Base-by-base conservation (phyloP, 2,113 vertebrate genomes). In the pig (Sus scrofa) region DNA sequence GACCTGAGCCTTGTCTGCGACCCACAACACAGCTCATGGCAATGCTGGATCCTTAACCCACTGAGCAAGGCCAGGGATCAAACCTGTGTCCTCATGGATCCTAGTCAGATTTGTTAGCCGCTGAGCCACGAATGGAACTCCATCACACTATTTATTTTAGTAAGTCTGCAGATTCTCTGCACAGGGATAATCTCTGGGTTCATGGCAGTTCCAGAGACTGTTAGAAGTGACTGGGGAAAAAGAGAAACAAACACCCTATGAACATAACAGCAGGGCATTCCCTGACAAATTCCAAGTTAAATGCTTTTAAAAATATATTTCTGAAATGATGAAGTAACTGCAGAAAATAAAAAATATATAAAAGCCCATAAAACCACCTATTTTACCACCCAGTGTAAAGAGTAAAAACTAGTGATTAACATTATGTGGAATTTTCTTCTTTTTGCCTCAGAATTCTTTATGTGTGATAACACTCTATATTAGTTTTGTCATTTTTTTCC, bases 221-320 rank as follows among this genome's bases (percentile, higher is more conserved):
- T 50, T 89, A 90, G 87, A 39, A 85, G 50, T 56, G 75, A 75
- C 67, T 75, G 74, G 94, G 54, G 75, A 87, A 60, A 96, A 54
- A 44, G 75, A 94, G 92, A 96, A 98, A 67, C 92, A 95, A 97
- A 91, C 75, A 93, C 20, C 13, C 44, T 4, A 0, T 22, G 50
- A 63, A 20, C 67, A 8, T 39, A 87, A 71, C 20, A 39, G 39
- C 71, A 62, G 78, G 89, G 24, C 44, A 60, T 86, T 62, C 71
- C 67, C 79, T 75, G 71, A 65, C 50, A 88, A 77, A 90, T 77
- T 44, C 86, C 44, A 63, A 87, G 52, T 71, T 84, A 54, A 73
- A 71, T 52, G 70, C 75, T 90, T 89, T 86, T 34, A 44, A 68
- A 95, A 89, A 62, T 94, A 30, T 18, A 63, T 84, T 92, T 97